Percentiles rank a stretch among this genome's conserved stretches.
These are phyloP conservation scores for Nothocercus julius DNA, from an alignment of 2,113 vertebrate genomes.

Conservation along the genomic window DNA sequence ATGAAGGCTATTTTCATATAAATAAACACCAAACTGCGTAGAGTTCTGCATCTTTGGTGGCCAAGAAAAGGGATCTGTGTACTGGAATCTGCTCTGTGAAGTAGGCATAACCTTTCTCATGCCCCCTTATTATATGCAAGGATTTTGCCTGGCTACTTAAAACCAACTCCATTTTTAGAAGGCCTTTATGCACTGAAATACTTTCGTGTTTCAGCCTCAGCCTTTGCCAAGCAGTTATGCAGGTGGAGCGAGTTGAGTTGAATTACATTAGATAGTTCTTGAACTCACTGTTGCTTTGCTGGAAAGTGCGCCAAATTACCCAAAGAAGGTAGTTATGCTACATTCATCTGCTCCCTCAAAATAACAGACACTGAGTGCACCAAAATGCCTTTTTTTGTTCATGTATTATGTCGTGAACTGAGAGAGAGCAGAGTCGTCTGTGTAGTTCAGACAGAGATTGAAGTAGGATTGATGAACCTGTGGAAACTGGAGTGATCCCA, in stretches of 20 bases:
- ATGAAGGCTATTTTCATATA: constrained; percentile 61
- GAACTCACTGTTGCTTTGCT: background rate
- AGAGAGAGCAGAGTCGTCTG: background rate
- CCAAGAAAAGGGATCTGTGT: constrained; percentile 57
- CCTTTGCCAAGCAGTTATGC: constrained; percentile 26
- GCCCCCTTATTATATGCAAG: constrained; percentile 56
- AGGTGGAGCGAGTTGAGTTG: background rate
- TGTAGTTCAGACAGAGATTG: background rate
- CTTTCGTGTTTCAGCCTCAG: background rate
- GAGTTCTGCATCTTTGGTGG: constrained; percentile 62
- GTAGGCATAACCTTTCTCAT: constrained; percentile 72
- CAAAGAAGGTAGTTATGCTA: background rate
- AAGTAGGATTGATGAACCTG: background rate
- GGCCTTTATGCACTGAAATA: constrained; percentile 9
- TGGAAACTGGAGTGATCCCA: background rate
- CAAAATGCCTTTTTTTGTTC: background rate
- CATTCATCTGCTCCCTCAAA: background rate
- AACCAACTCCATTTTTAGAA: constrained; percentile 7
- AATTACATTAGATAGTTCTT: background rate
- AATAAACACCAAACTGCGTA: constrained; percentile 64
- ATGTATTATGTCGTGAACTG: fast-evolving
- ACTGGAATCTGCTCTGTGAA: constrained; percentile 37
- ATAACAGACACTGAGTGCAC: background rate
- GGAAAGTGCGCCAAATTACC: background rate
- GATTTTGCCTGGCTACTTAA: constrained; percentile 46